Conservation (phyloP, 2,113 vertebrate genomes). For the Limanda limanda region DNA sequence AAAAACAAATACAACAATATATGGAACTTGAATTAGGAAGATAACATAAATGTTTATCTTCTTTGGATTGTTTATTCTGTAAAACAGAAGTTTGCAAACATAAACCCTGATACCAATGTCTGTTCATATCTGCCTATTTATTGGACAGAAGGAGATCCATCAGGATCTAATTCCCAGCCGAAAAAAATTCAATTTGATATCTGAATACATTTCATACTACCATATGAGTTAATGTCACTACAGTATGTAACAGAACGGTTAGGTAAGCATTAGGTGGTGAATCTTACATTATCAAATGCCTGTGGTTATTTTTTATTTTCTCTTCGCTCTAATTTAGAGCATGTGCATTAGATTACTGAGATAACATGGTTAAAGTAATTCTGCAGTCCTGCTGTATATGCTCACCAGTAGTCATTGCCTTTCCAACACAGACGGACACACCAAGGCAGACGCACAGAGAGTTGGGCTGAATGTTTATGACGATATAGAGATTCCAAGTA, state of each 20-base stretch:
- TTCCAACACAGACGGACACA: slow-evolving; percentile 5
- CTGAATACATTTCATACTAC: no score
- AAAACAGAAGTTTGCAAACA: no score
- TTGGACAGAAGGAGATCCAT: no score
- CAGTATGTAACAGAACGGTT: background rate
- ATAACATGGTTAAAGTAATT: slow-evolving; percentile 71
- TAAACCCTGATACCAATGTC: no score
- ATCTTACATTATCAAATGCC: slow-evolving; percentile 19
- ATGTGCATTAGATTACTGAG: slow-evolving; percentile 68
- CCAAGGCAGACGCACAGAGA: background rate
- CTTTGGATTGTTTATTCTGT: no score
- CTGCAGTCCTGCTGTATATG: slow-evolving; percentile 50
- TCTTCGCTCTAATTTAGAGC: slow-evolving; percentile 45
- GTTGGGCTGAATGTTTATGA: background rate
- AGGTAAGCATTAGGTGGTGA: slow-evolving; percentile 3
- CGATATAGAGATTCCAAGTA: background rate
- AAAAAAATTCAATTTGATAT: no score
- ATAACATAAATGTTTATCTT: no score
- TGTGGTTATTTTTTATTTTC: slow-evolving; percentile 30
- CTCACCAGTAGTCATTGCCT: slow-evolving; percentile 24
- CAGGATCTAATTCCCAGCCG: no score
- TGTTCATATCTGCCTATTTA: no score
- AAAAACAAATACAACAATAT: no score
- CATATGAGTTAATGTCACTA: background rate
- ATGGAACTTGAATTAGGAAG: no score